A percentile compares a stretch with the other conserved stretches of the same genome.
Evolutionary conservation across 2,113 vertebrate genomes (phyloP).

Genomic region (Hassar affinis): DNA sequence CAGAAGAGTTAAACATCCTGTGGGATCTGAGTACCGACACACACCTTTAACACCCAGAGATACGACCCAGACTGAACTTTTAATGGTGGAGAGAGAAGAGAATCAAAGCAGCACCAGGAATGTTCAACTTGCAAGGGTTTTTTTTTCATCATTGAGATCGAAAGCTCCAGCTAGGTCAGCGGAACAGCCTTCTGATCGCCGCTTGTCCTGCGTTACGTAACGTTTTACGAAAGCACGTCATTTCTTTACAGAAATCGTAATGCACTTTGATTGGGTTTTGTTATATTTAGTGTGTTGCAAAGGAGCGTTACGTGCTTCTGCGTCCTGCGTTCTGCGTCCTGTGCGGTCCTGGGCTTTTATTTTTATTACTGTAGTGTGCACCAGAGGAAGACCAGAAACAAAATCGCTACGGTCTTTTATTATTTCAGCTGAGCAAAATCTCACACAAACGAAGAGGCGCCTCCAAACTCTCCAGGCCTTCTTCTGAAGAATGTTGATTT

Average conservation of each 20-base stretch:
- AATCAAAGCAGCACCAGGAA: not conserved
- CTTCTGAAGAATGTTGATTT: not conserved
- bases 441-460: not conserved
- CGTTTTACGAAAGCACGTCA: too few relatives aligned
- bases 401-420: not conserved
- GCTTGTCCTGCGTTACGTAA: too few relatives aligned
- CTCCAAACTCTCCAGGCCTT: not conserved
- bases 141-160: not conserved
- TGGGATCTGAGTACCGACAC: not conserved
- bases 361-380: not conserved
- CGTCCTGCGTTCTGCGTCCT: not conserved
- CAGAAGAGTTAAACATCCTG: not conserved
- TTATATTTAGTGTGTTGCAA: not conserved
- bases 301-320: not conserved
- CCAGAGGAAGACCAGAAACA: not conserved
- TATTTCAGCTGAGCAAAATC: slow-evolving; percentile 17
- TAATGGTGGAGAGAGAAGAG: too few relatives aligned
- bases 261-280: too few relatives aligned
- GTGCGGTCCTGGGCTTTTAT: not conserved
- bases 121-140: not conserved
- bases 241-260: too few relatives aligned
- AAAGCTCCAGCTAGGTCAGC: not conserved
- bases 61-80: not conserved
- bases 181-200: not conserved
- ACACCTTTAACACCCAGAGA: not conserved